These are phyloP conservation scores for Zelleria hepariella DNA, from an alignment of 2,888 invertebrate species.

Conservation along the genomic window DNA sequence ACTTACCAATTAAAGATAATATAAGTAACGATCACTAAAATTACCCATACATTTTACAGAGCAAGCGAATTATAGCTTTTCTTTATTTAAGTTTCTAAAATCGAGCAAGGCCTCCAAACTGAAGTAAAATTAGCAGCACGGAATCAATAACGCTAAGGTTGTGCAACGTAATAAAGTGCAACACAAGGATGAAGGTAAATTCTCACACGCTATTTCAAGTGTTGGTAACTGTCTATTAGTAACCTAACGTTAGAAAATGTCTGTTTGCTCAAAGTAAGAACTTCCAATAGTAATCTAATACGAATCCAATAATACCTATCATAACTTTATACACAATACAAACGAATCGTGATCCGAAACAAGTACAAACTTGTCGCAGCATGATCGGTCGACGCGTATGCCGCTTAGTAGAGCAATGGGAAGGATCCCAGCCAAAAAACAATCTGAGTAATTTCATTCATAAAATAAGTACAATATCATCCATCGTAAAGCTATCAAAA, in stretches of 20 bases:
- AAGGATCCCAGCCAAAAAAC: neutral
- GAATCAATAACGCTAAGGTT: constrained; percentile 19
- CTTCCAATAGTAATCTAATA: neutral
- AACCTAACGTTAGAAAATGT: neutral
- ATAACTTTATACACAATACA: too few species aligned
- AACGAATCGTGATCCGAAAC: too few species aligned
- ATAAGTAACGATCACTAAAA: too few species aligned
- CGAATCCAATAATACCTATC: too few species aligned
- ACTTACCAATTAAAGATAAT: too few species aligned
- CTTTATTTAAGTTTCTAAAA: constrained; percentile 10
- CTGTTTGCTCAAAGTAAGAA: neutral
- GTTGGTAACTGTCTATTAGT: neutral
- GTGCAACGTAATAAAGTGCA: constrained; percentile 13
- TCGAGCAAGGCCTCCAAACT: constrained; percentile 11
- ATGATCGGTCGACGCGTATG: constrained; percentile 6
- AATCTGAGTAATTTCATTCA: neutral
- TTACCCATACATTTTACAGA: too few species aligned
- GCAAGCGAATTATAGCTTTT: too few species aligned
- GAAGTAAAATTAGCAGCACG: constrained; percentile 18
- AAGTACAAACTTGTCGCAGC: constrained; percentile 29
- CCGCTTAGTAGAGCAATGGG: neutral
- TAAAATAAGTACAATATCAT: neutral
- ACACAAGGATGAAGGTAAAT: constrained; percentile 14
- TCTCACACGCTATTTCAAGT: constrained; percentile 19
- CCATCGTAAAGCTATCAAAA: neutral